These are phyloP conservation scores for Saccostrea echinata DNA, from an alignment of 1,140 invertebrate species.

Conservation along the genomic window DNA sequence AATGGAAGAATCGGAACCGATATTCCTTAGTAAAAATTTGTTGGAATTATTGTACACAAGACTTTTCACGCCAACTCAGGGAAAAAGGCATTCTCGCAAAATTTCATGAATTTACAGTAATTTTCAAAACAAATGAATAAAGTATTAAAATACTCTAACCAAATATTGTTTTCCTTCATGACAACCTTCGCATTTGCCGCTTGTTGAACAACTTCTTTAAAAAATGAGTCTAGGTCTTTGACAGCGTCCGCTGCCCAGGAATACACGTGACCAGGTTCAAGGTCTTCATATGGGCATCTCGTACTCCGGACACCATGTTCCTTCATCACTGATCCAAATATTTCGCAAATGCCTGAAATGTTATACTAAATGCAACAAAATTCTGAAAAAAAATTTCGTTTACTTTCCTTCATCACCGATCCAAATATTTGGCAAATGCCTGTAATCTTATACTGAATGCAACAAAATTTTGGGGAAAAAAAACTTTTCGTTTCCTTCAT, in stretches of 20 bases:
- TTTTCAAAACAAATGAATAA: too few relatives aligned
- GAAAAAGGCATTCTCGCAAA: too few relatives aligned
- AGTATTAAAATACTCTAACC: not conserved
- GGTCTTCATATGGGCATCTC: conserved; percentile 57
- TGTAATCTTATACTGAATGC: conserved; percentile 19
- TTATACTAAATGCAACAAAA: too few relatives aligned
- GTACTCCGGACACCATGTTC: conserved; percentile 57
- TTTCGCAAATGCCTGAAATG: conserved; percentile 57
- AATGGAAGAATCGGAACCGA: too few relatives aligned
- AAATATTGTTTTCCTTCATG: conserved; percentile 8
- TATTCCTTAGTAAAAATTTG: too few relatives aligned
- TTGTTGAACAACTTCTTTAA: not conserved
- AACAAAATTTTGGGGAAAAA: too few relatives aligned
- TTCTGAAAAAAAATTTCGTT: too few relatives aligned
- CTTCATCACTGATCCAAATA: conserved; percentile 58
- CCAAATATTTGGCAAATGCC: conserved; percentile 62
- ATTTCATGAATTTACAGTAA: too few relatives aligned
- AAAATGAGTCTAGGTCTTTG: not conserved
- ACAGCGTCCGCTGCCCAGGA: not conserved
- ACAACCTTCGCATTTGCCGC: not conserved
- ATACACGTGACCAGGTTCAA: conserved; percentile 26
- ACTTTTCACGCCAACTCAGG: too few relatives aligned
- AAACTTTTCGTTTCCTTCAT: too few relatives aligned
- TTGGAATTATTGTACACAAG: too few relatives aligned
- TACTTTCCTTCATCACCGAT: not conserved